Conservation (phyloP, 23 tunicate genomes). For the Diplosoma virens region DNA sequence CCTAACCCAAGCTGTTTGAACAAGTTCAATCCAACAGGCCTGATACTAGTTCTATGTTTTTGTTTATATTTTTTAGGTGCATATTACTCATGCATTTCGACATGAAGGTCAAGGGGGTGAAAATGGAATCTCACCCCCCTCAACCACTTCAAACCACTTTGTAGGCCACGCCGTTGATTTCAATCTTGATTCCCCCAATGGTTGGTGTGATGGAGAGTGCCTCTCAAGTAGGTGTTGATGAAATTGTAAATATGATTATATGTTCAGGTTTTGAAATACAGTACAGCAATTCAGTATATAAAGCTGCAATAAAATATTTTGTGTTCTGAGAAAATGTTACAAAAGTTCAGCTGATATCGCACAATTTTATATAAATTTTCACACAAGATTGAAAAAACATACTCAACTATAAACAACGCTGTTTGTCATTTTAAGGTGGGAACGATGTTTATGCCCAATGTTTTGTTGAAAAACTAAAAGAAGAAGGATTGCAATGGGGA, state of each 20-base stretch:
- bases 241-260: not conserved
- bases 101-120: constrained; percentile 73
- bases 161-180: constrained; percentile 96
- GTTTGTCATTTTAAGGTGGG: constrained; percentile 39
- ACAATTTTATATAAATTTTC: too few species aligned
- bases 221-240: constrained; percentile 58
- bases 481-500: constrained; percentile 69
- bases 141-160: constrained; percentile 83
- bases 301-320: too few species aligned
- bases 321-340: too few species aligned
- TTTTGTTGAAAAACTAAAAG: constrained; percentile 59
- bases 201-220: constrained; percentile 98
- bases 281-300: not conserved
- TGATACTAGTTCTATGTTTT: too few species aligned
- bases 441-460: constrained; percentile 66
- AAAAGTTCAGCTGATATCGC: too few species aligned
- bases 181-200: constrained; percentile 74
- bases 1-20: too few species aligned
- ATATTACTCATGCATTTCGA: constrained; percentile 88
- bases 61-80: constrained; percentile 62
- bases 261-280: not conserved
- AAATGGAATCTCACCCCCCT: constrained; percentile 81
- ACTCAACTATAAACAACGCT: too few species aligned
- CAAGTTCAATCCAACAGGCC: too few species aligned
- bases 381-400: too few species aligned